Evolutionary conservation across 2,888 invertebrate genomes (phyloP).

Genomic region (Diadegma fenestrale): DNA sequence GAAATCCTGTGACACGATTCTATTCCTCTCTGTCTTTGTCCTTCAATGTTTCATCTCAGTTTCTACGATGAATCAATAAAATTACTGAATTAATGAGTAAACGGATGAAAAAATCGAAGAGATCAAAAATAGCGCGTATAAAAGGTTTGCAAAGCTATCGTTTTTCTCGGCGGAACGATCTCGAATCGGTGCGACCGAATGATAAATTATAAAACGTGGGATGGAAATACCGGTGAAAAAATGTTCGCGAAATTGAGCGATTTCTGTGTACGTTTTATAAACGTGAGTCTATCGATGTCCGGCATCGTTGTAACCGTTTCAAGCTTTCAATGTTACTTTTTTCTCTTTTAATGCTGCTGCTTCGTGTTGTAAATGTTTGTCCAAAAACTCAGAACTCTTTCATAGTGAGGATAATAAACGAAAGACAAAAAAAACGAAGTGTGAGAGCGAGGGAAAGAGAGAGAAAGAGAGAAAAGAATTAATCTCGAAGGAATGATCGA

Average conservation of each 20-base stretch:
- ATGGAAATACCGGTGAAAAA: slow-evolving; percentile 6
- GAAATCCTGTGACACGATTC: slow-evolving; percentile 38
- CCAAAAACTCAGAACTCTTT: slow-evolving; percentile 71
- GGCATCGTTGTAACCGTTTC: slow-evolving; percentile 57
- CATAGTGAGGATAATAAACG: slow-evolving; percentile 72
- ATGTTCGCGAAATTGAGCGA: slow-evolving; percentile 34
- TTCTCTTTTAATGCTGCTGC: slow-evolving; percentile 75
- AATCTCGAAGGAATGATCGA: slow-evolving; percentile 1
- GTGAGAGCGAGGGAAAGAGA: not conserved
- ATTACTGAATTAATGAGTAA: not conserved
- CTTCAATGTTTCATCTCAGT: slow-evolving; percentile 18
- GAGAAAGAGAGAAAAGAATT: not conserved
- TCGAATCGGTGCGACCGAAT: slow-evolving; percentile 56
- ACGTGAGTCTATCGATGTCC: slow-evolving; percentile 22
- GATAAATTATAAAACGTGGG: not conserved
- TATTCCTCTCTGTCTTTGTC: slow-evolving; percentile 32
- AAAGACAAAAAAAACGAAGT: not conserved
- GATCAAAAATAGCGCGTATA: slow-evolving; percentile 15
- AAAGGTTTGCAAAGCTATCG: not conserved
- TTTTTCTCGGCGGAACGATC: slow-evolving; percentile 52
- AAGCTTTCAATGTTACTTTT: slow-evolving; percentile 73
- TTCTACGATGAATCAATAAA: not conserved
- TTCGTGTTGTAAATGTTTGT: slow-evolving; percentile 62
- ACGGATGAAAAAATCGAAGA: slow-evolving; percentile 5
- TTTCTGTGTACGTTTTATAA: slow-evolving; percentile 9